Base-by-base conservation (phyloP, 1,140 invertebrate species). In the Linepithema humile region DNA sequence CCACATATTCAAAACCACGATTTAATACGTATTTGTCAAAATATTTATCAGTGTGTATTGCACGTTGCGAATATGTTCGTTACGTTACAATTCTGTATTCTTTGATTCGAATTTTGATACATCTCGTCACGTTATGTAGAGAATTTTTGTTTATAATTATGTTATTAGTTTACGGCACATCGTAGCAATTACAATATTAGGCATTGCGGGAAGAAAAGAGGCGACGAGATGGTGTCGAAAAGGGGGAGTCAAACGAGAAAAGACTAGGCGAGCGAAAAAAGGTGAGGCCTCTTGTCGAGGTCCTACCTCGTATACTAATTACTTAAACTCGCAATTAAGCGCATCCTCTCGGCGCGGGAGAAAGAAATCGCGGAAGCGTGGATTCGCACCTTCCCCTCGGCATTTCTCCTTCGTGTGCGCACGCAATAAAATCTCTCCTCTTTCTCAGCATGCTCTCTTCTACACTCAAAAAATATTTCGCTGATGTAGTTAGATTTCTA, bases 311-410 rank as follows among this genome's bases (percentile, higher is more conserved):
- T 78, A 87, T 89, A 90, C 89, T 91, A 91, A 91, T 91, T 91
- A 91, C 88, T 91, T 90, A 91, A 91, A 90, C 88, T 90, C 83
- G 89, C 89, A 90, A 91, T 91, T 90, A 91, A 91, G 87, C 89
- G 83, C 88, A 77, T 86, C 83, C 84, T 82, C 88, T 69, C 75
- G 86, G 83, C 53, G 72, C 70, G 69, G 86, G 78, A 91, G 91
- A 92, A 92, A 92, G 89, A 88, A 86, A 55, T 86, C 89, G 82
- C 91, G 90, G 88, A 89, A 90, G 90, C 90, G 89, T 91, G 89
- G n/a, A 91, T 92, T 92, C 90, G 90, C 91, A 92, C 92, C 92
- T 92, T 82, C 86, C 89, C 78, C 85, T 91, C 80, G 73, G 77
- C 82, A 82, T 75, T 73, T 85, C 74, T 73, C 65, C 60, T 60